A percentile compares a stretch with the other conserved stretches of the same genome.
Conservation (phyloP, 2,113 vertebrate genomes). For the Origma solitaria region DNA sequence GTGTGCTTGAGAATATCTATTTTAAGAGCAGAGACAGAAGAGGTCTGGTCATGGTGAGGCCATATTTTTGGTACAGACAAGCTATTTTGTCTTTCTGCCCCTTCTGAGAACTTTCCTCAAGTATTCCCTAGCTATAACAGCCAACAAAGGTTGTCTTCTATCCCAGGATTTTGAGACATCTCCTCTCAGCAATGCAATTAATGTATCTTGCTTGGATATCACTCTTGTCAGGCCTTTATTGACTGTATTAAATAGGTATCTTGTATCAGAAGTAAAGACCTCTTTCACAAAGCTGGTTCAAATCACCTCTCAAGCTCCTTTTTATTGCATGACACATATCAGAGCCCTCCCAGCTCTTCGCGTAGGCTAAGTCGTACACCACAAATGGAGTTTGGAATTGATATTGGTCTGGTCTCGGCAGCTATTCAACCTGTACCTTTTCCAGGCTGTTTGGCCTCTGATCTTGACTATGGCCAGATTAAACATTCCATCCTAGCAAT, state of each 20-base stretch:
- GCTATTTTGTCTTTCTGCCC: background rate
- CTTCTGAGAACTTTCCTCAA: background rate
- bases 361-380: too few relatives aligned
- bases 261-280: background rate
- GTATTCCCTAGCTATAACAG: background rate
- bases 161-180: background rate
- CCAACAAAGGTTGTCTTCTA: background rate
- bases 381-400: accelerated
- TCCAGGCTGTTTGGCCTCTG: background rate
- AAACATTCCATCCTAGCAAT: background rate
- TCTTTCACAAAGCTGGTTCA: background rate
- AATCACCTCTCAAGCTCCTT: background rate
- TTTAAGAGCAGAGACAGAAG: background rate
- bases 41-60: background rate
- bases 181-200: background rate
- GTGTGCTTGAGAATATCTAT: background rate
- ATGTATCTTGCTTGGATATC: background rate
- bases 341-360: background rate
- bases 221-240: background rate
- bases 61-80: background rate
- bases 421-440: background rate
- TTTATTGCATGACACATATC: accelerated
- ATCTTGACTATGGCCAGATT: background rate
- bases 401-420: background rate
- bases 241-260: background rate